Conservation (phyloP, 2,113 vertebrate species). For the Rhabdornis inornatus region DNA sequence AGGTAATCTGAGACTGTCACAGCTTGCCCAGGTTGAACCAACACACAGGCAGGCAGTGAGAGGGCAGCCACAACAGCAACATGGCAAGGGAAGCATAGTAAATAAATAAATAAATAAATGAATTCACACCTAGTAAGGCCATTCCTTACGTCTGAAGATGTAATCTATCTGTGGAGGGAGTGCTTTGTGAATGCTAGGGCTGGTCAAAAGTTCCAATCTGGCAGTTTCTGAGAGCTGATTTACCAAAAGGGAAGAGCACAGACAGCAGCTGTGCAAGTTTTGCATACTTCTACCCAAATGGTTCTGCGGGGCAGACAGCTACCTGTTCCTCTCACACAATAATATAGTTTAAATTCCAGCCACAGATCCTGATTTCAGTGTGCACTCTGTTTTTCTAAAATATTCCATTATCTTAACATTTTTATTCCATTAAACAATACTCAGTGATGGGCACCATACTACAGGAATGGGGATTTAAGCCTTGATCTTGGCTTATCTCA, state of each 20-base stretch:
- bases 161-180: not conserved
- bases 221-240: not conserved
- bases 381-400: not conserved
- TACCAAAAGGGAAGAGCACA: not conserved
- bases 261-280: not conserved
- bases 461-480: not conserved
- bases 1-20: not conserved
- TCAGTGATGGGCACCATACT: not conserved
- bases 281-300: not conserved
- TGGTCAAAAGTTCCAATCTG: not conserved
- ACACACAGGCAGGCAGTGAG: not conserved
- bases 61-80: not conserved
- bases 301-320: not conserved
- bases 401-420: not conserved
- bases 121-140: not conserved
- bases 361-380: not conserved
- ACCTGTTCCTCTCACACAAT: not conserved
- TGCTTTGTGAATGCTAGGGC: not conserved
- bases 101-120: not conserved
- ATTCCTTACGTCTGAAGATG: not conserved
- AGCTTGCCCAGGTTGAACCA: not conserved
- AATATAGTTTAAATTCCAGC: not conserved
- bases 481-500: not conserved
- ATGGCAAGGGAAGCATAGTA: rapidly evolving
- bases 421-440: not conserved